A percentile compares a stretch with the other conserved stretches of the same genome.
phyloP scores from a whole-genome alignment of 2,113 vertebrate genomes.

The Oceanites oceanicus region DNA sequence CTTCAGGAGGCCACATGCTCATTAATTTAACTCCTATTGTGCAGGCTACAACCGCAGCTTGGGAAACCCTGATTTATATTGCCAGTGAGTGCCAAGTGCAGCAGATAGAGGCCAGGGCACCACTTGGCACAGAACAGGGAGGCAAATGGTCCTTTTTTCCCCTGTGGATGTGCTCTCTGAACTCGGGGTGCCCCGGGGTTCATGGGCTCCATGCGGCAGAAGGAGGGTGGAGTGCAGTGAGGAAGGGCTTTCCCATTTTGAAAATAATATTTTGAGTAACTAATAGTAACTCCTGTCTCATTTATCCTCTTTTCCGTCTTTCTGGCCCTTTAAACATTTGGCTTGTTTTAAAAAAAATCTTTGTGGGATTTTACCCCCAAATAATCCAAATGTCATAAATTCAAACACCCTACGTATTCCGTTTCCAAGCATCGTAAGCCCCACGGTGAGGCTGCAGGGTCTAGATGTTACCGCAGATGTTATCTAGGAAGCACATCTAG shows the following conservation, averaged over 20 bases:
- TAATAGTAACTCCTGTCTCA: background rate
- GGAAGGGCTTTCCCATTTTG: background rate
- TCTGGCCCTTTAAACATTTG: background rate
- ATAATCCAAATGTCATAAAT: background rate
- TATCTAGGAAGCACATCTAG: background rate
- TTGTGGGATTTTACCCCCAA: background rate
- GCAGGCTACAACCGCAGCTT: background rate
- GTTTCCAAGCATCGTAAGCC: background rate
- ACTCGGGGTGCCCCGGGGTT: background rate
- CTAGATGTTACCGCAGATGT: background rate
- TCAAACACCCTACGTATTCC: background rate
- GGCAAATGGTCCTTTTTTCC: background rate
- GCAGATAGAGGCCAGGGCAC: background rate
- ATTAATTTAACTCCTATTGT: background rate
- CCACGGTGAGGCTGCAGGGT: background rate
- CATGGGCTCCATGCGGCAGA: accelerated
- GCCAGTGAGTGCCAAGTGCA: background rate
- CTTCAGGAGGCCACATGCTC: background rate
- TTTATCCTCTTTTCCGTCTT: background rate
- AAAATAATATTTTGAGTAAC: background rate
- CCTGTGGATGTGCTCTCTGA: background rate
- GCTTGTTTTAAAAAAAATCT: background rate
- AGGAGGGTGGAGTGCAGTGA: background rate
- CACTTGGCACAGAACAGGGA: background rate
- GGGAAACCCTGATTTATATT: background rate